Evolutionary conservation across 2,888 invertebrate genomes (phyloP).

Genomic region (Oxytorus armatus): DNA sequence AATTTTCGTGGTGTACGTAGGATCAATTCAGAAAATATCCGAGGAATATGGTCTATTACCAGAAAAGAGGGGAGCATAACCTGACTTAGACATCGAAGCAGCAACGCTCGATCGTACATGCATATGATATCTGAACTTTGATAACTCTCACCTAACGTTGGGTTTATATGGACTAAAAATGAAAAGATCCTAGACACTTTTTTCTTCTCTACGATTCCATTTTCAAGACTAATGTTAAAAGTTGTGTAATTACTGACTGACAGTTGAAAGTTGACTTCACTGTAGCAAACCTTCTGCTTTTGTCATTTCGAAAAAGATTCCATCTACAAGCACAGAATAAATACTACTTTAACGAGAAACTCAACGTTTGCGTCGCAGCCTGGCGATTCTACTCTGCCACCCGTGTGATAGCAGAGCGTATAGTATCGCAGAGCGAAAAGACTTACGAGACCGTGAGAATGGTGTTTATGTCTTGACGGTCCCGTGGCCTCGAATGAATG

Average conservation of each 20-base stretch:
- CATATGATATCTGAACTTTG: not conserved
- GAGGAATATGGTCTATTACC: too few species aligned
- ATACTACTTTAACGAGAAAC: not conserved
- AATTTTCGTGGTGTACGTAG: too few species aligned
- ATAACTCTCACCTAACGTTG: not conserved
- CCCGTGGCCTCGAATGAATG: conserved; percentile 31
- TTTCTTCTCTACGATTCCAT: not conserved
- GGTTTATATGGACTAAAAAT: not conserved
- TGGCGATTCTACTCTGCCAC: too few species aligned
- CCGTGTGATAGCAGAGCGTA: too few species aligned
- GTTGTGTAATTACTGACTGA: not conserved
- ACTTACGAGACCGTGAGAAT: conserved; percentile 13
- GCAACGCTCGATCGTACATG: not conserved
- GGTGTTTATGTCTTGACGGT: conserved; percentile 41
- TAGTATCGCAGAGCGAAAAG: not conserved
- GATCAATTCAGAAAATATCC: too few species aligned
- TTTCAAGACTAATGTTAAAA: not conserved
- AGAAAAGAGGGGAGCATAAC: too few species aligned
- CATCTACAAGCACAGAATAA: not conserved
- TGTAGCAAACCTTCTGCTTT: not conserved
- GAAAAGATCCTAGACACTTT: not conserved
- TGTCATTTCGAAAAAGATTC: not conserved
- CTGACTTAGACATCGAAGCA: too few species aligned
- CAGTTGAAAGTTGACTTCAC: not conserved
- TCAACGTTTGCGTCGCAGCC: too few species aligned